Percentiles rank a stretch among this genome's conserved stretches.
Evolutionary conservation across 1,140 invertebrate genomes (phyloP).

Genomic region (Branchinecta lindahli): DNA sequence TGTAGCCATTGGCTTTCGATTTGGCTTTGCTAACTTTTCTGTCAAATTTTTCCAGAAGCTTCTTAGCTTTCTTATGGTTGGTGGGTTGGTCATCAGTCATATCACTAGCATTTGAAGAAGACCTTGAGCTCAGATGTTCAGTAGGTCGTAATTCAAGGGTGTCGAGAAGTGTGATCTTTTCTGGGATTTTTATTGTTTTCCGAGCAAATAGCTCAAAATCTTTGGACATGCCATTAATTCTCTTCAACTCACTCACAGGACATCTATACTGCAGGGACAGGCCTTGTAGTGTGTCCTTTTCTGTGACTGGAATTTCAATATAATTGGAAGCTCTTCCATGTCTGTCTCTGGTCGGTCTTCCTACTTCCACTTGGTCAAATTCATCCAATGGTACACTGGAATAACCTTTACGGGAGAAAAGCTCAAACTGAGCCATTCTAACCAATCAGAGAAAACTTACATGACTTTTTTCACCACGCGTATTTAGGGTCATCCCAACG

Average conservation of each 20-base stretch:
- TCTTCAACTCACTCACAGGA: background rate
- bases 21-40: background rate
- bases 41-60: background rate
- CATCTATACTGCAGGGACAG: background rate
- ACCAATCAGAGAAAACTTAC: no score
- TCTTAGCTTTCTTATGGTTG: background rate
- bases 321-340: background rate
- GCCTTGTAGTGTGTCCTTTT: background rate
- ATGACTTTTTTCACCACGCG: no score
- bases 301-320: background rate
- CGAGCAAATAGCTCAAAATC: slow-evolving; percentile 10
- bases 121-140: background rate
- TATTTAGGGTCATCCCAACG: no score
- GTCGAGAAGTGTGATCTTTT: background rate
- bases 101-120: background rate
- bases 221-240: background rate
- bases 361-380: no score
- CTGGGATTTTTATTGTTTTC: background rate
- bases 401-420: no score
- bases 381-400: no score
- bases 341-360: no score
- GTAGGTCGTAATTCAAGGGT: background rate
- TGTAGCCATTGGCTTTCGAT: background rate
- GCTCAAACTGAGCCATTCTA: no score
- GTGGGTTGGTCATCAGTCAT: background rate